Percentiles rank a stretch among this genome's conserved stretches.
phyloP scores from a whole-genome alignment of 2,797 vertebrate species.

The Triplophysa yarkandensis region DNA sequence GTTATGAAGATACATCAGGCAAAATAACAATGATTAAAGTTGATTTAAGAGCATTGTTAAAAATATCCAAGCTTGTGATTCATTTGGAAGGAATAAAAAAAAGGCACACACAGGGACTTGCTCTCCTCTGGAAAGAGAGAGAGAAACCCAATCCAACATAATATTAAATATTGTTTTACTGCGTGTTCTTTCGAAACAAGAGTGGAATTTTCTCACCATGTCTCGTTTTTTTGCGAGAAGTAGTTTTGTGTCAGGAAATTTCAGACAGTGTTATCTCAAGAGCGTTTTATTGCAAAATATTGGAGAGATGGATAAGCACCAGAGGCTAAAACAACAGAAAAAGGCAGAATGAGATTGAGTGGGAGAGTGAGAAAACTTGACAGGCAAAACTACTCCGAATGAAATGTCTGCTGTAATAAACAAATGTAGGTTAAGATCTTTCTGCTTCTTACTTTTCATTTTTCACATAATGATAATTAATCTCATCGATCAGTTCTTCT shows the following conservation, averaged over 20 bases:
- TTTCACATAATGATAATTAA: slow-evolving; percentile 16
- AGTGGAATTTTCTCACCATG: neutral
- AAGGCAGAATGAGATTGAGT: neutral
- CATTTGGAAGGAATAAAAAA: neutral
- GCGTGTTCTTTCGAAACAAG: slow-evolving; percentile 6
- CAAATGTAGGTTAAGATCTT: slow-evolving; percentile 5
- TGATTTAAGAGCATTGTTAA: too few species aligned
- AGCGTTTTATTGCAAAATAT: slow-evolving; percentile 3
- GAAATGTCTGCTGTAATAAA: neutral
- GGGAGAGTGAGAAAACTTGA: neutral
- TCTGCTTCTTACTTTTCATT: neutral
- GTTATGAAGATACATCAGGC: too few species aligned
- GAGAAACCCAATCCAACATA: slow-evolving; percentile 1
- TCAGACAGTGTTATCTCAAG: slow-evolving; percentile 17
- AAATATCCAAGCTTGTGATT: neutral
- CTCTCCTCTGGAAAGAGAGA: neutral
- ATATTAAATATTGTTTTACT: neutral
- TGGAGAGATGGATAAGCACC: neutral
- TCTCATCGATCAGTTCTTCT: slow-evolving; percentile 11
- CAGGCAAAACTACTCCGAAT: neutral
- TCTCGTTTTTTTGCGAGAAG: neutral
- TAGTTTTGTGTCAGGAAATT: slow-evolving; percentile 19
- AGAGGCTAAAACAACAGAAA: neutral
- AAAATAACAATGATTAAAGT: too few species aligned
- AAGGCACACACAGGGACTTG: too few species aligned